These are phyloP conservation scores for Oryctolagus cuniculus DNA, from an alignment of 2,113 vertebrate species.

Conservation along the genomic window mOryCun1.1 NC_091453.1:67812501-67813000, in stretches of 20 bases:
- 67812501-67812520: too few relatives aligned
- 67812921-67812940: constrained; percentile 74
- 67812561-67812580: too few relatives aligned
- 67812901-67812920: constrained; percentile 59
- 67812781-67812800: not conserved
- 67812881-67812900: constrained; percentile 31
- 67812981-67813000: constrained; percentile 79
- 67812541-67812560: too few relatives aligned
- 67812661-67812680: not conserved
- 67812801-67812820: not conserved
- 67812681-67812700: not conserved
- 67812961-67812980: constrained; percentile 70
- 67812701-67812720: not conserved
- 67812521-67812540: too few relatives aligned
- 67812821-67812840: not conserved
- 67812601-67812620: not conserved
- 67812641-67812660: not conserved
- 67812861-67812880: not conserved
- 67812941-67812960: constrained; percentile 68
- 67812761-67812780: not conserved
- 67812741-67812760: not conserved
- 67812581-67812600: not conserved
- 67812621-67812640: not conserved
- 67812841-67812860: constrained; percentile 18
- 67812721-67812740: not conserved